Evolutionary conservation across 2,797 vertebrate species (phyloP).

Genomic region (Paedocypris micromegethes): DNA sequence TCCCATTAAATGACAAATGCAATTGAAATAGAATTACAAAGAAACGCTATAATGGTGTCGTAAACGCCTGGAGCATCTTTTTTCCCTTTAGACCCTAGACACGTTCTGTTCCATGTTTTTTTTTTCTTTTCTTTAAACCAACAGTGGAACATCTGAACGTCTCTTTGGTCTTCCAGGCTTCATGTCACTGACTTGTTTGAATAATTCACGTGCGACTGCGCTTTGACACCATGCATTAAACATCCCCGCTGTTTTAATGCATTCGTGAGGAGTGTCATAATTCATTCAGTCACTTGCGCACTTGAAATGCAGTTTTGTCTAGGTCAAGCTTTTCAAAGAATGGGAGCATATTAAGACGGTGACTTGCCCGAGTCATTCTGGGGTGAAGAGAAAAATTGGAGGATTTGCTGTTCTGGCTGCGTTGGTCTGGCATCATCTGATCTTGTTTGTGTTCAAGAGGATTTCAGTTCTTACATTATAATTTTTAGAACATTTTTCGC

Average conservation of each 20-base stretch:
- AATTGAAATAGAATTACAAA: too few species aligned
- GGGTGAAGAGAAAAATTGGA: conserved; percentile 12
- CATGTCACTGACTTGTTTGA: conserved; percentile 30
- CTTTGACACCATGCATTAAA: conserved; percentile 30
- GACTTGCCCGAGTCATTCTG: conserved; percentile 23
- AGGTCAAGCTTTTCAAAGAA: background rate
- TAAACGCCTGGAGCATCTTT: too few species aligned
- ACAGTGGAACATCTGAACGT: background rate
- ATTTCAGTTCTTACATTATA: too few species aligned
- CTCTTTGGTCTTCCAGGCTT: conserved; percentile 4
- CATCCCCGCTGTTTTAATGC: conserved; percentile 24
- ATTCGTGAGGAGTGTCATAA: conserved; percentile 33
- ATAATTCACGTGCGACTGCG: conserved; percentile 28
- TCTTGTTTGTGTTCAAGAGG: conserved; percentile 22
- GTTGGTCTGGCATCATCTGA: conserved; percentile 18
- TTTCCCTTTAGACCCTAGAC: background rate
- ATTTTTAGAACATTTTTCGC: too few species aligned
- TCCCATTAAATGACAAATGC: too few species aligned
- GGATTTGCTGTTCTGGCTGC: conserved; percentile 26
- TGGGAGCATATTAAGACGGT: conserved; percentile 2
- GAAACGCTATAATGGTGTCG: too few species aligned
- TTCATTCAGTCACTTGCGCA: background rate
- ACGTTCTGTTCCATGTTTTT: conserved; percentile 5
- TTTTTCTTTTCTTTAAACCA: conserved; percentile 4
- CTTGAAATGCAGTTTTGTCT: background rate